Evolutionary conservation across 2,797 vertebrate genomes (phyloP).

Genomic region (Acomys russatus): DNA sequence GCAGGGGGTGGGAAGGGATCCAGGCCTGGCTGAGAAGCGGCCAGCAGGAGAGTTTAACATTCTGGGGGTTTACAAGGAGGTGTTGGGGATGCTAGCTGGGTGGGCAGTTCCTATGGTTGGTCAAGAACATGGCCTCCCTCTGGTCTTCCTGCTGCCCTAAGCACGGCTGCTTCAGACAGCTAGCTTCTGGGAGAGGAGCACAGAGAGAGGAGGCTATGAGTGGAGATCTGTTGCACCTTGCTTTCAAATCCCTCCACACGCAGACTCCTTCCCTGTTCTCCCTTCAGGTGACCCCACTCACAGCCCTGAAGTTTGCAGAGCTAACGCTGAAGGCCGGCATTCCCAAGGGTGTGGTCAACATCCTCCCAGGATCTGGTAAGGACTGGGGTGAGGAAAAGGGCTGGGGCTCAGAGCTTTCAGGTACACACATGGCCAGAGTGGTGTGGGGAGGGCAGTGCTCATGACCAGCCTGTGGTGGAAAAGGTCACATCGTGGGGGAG

Average conservation of each 20-base stretch:
- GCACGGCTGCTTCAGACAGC: background rate
- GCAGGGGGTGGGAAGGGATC: background rate
- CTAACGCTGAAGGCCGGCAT: constrained; percentile 92
- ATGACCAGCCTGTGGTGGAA: background rate
- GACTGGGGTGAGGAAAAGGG: background rate
- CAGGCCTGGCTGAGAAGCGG: background rate
- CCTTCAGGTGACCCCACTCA: constrained; percentile 93
- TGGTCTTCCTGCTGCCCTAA: background rate
- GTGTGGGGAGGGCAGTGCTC: no score
- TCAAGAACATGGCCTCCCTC: background rate
- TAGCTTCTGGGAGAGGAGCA: background rate
- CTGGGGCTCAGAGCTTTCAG: background rate
- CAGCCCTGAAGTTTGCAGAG: constrained; percentile 94
- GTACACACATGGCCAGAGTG: background rate
- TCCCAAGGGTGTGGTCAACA: constrained; percentile 94
- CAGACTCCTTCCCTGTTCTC: background rate
- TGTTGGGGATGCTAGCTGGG: background rate
- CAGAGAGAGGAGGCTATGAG: background rate
- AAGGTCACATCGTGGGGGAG: background rate
- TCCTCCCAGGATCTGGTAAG: constrained; percentile 93
- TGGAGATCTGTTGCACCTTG: background rate
- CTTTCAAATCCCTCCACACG: background rate
- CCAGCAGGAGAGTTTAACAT: background rate
- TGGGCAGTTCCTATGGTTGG: background rate
- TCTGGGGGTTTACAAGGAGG: no score